phyloP scores from a whole-genome alignment of 2,797 vertebrate species.

The Cyclura pinguis region DNA sequence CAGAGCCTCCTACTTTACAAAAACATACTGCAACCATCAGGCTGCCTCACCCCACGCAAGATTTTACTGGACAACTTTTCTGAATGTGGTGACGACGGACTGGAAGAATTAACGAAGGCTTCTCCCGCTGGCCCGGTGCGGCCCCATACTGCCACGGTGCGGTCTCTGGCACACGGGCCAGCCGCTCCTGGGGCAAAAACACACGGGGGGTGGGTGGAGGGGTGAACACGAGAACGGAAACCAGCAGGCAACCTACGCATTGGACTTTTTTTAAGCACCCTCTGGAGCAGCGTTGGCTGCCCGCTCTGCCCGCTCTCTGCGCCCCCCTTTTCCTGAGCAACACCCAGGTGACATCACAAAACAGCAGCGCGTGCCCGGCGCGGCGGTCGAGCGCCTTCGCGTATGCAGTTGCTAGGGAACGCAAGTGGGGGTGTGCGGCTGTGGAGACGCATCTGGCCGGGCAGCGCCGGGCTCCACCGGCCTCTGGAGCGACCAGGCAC shows the following conservation, averaged over 20 bases:
- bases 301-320: too few relatives aligned
- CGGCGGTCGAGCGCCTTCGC: too few relatives aligned
- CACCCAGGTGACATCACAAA: neutral
- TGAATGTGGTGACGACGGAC: neutral
- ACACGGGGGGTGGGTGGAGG: accelerated
- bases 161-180: neutral
- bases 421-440: too few relatives aligned
- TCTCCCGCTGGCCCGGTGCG: neutral
- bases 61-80: neutral
- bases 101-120: neutral
- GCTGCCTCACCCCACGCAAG: neutral
- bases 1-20: neutral
- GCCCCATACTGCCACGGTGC: neutral
- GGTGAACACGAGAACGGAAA: neutral
- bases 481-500: too few relatives aligned
- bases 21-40: conserved; percentile 45
- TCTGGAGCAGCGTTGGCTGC: too few relatives aligned
- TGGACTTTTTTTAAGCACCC: too few relatives aligned
- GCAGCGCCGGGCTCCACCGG: too few relatives aligned
- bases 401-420: too few relatives aligned
- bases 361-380: neutral
- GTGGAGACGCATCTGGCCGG: too few relatives aligned
- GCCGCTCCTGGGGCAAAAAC: neutral
- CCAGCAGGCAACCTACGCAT: neutral
- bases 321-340: neutral